Evolutionary conservation across 2,888 invertebrate genomes (phyloP).

Genomic region (Amphipyra berbera): DNA sequence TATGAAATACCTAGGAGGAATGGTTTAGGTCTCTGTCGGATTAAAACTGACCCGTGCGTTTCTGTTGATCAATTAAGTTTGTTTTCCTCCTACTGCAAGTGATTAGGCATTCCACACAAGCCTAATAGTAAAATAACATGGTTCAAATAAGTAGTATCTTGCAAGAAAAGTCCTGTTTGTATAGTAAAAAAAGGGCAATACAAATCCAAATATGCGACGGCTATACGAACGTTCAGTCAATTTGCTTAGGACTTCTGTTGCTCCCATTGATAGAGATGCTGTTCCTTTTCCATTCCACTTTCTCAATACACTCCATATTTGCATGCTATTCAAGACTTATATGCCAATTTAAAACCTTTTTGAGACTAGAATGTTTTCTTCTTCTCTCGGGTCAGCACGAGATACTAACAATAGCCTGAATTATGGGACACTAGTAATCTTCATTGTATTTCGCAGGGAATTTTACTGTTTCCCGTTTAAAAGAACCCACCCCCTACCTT

Average conservation of each 20-base stretch:
- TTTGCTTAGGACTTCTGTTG: conserved; percentile 78
- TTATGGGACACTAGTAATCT: too few relatives aligned
- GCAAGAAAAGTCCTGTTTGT: conserved; percentile 66
- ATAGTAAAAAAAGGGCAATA: conserved; percentile 71
- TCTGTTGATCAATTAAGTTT: too few relatives aligned
- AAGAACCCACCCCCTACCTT: too few relatives aligned
- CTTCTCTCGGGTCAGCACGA: too few relatives aligned
- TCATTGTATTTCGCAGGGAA: too few relatives aligned
- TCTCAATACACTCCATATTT: conserved; percentile 54
- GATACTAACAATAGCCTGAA: too few relatives aligned
- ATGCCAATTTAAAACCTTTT: conserved; percentile 25
- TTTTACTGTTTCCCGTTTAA: too few relatives aligned
- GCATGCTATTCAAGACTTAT: conserved; percentile 28
- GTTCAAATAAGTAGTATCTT: conserved; percentile 48
- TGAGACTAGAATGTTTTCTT: not conserved
- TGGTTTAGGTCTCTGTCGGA: not conserved
- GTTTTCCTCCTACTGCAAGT: too few relatives aligned
- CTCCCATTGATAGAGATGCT: conserved; percentile 62
- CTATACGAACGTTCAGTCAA: conserved; percentile 69
- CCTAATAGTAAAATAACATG: too few relatives aligned
- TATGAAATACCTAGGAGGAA: not conserved
- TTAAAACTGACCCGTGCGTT: too few relatives aligned
- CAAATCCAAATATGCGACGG: conserved; percentile 71
- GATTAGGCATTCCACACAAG: too few relatives aligned
- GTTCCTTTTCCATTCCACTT: conserved; percentile 58